Evolutionary conservation across 2,113 vertebrate genomes (phyloP), one percentile per base, ranked within the genome.

Genomic region (Potamarius usumacintae): DNA sequence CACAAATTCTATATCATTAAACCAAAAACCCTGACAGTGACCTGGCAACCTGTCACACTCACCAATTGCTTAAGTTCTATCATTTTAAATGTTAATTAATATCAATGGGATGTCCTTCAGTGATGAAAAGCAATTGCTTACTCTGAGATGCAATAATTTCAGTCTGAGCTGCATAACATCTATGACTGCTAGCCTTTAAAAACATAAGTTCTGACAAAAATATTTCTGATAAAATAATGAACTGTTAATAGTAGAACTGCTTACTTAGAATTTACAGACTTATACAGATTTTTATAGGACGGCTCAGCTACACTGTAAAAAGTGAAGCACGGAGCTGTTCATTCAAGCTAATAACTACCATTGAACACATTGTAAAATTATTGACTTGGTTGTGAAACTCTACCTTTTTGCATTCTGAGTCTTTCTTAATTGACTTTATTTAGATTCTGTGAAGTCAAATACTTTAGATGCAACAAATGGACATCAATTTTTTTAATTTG

Each of bases 1-100:
- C 57, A 82, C 20, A 62, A 67, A 86, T 79, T 86, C n/a, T 67
- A 53, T 86, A 79, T 80, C 67, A 80, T 80, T 55, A 79, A 80
- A 86, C 42, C 50, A 52, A 80, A 71, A 55, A 55, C 62, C 17
- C 25, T 67, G 74, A 55, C 85, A 53, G 60, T 27, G 27, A 42
- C 55, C 58, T 85, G 84, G 57, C 71, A 76, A 22, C 12, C 53
- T 42, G 27, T 85, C 17, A 58, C 7, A 42, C 84, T 77, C 17
- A 84, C 22, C 27, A 55, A 58, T 72, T 52, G 48, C 72, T 65
- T 3, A 77, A n/a, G 58, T 65, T 60, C 63, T 77, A 77, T 53
- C n/a, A 65, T 57, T 53, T 71, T 7, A 71, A 71, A 27, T 84
- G 65, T 84, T 84, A 71, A 71, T 84, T 71, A 84, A 84, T 84